These are phyloP conservation scores for Dimorphilus gyrociliatus DNA, from an alignment of 2,888 invertebrate genomes.

Conservation along the genomic window DNA sequence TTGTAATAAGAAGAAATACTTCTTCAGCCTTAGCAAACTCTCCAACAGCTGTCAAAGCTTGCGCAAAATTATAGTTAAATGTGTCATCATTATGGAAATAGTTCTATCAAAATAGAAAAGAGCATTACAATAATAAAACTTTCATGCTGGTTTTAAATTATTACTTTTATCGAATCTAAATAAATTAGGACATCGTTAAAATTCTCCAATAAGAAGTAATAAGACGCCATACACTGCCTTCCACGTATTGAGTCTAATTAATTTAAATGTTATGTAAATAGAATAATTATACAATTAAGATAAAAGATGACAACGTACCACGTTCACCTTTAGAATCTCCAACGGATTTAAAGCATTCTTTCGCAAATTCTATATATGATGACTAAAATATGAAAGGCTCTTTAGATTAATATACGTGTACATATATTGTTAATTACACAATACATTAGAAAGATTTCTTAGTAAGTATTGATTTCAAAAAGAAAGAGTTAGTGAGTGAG, in stretches of 20 bases:
- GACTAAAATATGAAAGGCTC: too few species aligned
- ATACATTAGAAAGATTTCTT: too few species aligned
- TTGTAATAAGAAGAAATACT: constrained; percentile 63
- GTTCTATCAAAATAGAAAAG: constrained; percentile 43
- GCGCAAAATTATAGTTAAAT: constrained; percentile 70
- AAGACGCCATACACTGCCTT: constrained; percentile 93
- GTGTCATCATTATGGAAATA: constrained; percentile 77
- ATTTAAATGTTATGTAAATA: too few species aligned
- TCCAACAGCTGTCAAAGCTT: constrained; percentile 71
- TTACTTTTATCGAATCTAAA: constrained; percentile 72
- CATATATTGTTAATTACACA: too few species aligned
- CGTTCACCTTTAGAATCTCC: constrained; percentile 91
- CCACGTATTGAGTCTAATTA: constrained; percentile 78
- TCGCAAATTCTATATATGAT: too few species aligned
- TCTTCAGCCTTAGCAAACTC: constrained; percentile 90
- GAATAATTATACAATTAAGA: too few species aligned
- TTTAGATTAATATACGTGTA: too few species aligned
- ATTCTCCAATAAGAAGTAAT: constrained; percentile 79
- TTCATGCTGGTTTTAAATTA: neutral
- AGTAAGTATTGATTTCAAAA: too few species aligned
- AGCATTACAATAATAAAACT: neutral
- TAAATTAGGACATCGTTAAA: constrained; percentile 92
- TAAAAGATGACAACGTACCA: too few species aligned
- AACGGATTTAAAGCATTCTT: constrained; percentile 87
- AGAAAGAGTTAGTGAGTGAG: too few species aligned